A percentile compares a stretch with the other conserved stretches of the same genome.
Evolutionary conservation across 1,140 invertebrate species (phyloP).

Genomic region (Amphibalanus amphitrite): DNA sequence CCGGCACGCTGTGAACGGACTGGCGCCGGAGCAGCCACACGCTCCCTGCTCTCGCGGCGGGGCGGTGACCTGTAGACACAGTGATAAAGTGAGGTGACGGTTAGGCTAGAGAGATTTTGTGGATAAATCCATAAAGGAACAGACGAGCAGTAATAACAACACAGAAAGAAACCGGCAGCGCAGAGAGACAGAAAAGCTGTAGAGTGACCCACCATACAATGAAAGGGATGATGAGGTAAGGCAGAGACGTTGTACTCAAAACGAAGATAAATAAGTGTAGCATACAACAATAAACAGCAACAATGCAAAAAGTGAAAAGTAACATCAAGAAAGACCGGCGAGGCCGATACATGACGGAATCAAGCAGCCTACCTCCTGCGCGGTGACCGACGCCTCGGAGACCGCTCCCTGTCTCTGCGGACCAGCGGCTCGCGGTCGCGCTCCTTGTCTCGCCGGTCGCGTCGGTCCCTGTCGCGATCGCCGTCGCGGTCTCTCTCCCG

Average conservation of each 20-base stretch:
- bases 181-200: neutral
- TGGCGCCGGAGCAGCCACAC: no score
- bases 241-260: no score
- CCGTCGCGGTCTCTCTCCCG: no score
- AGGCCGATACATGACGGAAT: no score
- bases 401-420: neutral
- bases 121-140: no score
- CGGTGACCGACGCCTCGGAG: neutral
- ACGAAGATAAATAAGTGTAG: no score
- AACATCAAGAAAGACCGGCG: no score
- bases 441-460: neutral
- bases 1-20: neutral
- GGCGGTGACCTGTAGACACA: neutral
- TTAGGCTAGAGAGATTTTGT: no score
- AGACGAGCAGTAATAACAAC: neutral
- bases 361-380: neutral
- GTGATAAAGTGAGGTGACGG: no score
- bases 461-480: neutral
- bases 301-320: neutral
- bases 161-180: neutral
- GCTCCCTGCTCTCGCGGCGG: neutral
- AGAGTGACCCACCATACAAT: no score
- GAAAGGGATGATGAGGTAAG: no score
- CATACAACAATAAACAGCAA: neutral
- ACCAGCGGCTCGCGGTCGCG: neutral